phyloP scores from a whole-genome alignment of 2,797 vertebrate genomes.

The Anableps anableps region DNA sequence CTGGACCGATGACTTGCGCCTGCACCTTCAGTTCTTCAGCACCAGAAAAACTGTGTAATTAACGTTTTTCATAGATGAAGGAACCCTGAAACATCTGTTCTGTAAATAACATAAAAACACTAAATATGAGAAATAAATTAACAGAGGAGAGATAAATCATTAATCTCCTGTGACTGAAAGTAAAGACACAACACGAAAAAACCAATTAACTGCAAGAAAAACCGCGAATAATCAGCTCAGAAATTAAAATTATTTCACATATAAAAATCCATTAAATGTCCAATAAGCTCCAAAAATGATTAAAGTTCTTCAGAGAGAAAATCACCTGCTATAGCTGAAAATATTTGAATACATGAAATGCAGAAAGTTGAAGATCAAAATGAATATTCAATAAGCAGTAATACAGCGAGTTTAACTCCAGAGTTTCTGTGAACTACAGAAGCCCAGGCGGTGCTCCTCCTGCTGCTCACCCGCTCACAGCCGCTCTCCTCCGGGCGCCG shows the following conservation, averaged over 20 bases:
- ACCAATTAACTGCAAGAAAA: neutral
- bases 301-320: neutral
- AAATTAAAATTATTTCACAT: neutral
- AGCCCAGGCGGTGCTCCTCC: neutral
- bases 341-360: neutral
- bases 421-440: neutral
- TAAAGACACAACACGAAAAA: neutral
- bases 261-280: too few species aligned
- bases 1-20: too few species aligned
- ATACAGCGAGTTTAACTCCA: neutral
- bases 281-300: neutral
- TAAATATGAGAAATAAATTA: too few species aligned
- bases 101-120: neutral
- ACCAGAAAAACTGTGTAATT: neutral
- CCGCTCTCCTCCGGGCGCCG: conserved; percentile 10
- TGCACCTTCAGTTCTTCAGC: neutral
- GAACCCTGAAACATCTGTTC: neutral
- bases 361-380: neutral
- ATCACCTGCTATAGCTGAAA: neutral
- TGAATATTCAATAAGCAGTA: neutral
- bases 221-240: neutral
- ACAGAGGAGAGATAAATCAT: neutral
- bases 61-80: neutral
- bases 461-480: conserved; percentile 41
- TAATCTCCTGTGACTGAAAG: neutral